Base-by-base conservation (phyloP, 2,888 invertebrate species). In the Eilema caniola region DNA sequence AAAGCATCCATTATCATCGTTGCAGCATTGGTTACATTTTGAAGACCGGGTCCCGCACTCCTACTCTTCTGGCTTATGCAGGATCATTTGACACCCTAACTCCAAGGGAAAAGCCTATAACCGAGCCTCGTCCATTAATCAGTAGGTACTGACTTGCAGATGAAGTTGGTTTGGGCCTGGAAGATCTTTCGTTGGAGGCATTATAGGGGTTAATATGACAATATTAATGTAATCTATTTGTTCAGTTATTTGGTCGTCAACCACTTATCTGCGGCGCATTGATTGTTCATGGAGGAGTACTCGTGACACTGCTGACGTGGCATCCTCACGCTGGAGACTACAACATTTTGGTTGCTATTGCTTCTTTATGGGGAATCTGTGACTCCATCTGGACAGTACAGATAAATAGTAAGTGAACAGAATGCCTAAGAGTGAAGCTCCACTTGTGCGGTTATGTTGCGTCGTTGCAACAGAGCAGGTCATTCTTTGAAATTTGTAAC, bases 321-420 rank as follows among this genome's bases (percentile, higher is more conserved):
- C 90, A 89, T 56, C 96, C 97, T 0, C 93, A 96, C 0, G 90
- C 94, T 0, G 91, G 95, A 3, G 92, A 93, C 61, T 86, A 81
- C 11, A 86, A 96, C 84, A 83, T 93, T n/a, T 87, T 96, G 82
- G 97, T 95, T 86, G 86, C 96, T 66, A 89, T 96, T 14, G 96
- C 96, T 0, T 95, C 95, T 20, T 80, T 96, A 10, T 97, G 97
- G 97, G 97, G 97, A 0, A 86, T 96, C 61, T 95, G 96, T 14
- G 97, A 97, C 85, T 96, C 96, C 0, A 92, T 97, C 8, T 97
- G 97, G 96, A 94, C 96, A 68, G 97, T 97, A 7, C 97, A 97
- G 85, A 95, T 97, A 7, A 97, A 97, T 81, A 96, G 97, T 97
- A 67, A 25, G 56, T 64, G 14, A 24, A 23, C 3, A 24, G 12